phyloP scores from a whole-genome alignment of 2,113 vertebrate species.

The Dissostichus mawsoni region DNA sequence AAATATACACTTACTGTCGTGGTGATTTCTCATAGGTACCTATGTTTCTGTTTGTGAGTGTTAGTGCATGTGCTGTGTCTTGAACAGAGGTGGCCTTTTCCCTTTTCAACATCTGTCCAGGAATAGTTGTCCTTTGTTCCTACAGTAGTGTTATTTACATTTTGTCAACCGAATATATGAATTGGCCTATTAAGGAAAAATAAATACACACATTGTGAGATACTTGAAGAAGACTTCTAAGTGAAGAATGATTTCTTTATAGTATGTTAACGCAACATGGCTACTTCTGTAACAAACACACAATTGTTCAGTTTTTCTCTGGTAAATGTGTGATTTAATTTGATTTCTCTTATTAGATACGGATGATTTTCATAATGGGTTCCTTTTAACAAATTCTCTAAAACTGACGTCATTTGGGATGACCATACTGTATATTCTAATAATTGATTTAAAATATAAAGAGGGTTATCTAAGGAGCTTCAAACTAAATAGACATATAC shows the following conservation, averaged over 20 bases:
- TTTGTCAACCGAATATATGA: not conserved
- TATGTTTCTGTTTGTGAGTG: constrained; percentile 43
- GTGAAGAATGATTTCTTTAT: not conserved
- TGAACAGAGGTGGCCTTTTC: constrained; percentile 21
- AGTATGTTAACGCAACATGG: not conserved
- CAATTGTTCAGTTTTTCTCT: not conserved
- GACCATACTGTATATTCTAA: not conserved
- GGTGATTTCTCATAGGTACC: constrained; percentile 71
- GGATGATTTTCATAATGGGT: constrained; percentile 23
- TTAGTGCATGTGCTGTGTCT: constrained; percentile 41
- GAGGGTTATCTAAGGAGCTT: not conserved
- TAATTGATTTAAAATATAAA: not conserved
- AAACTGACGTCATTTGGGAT: not conserved
- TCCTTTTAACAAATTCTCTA: not conserved
- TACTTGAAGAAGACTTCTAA: not conserved
- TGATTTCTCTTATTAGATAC: constrained; percentile 1
- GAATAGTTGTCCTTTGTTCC: constrained; percentile 3
- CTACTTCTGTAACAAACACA: constrained; percentile 22
- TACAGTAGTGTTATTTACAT: not conserved
- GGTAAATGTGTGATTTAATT: not conserved
- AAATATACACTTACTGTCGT: constrained; percentile 62
- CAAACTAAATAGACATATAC: constrained; percentile 19
- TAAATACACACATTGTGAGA: no score
- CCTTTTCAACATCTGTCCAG: not conserved
- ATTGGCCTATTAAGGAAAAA: not conserved